These are phyloP conservation scores for Lophura nycthemera DNA, from an alignment of 2,113 vertebrate genomes.

Conservation along the genomic window DNA sequence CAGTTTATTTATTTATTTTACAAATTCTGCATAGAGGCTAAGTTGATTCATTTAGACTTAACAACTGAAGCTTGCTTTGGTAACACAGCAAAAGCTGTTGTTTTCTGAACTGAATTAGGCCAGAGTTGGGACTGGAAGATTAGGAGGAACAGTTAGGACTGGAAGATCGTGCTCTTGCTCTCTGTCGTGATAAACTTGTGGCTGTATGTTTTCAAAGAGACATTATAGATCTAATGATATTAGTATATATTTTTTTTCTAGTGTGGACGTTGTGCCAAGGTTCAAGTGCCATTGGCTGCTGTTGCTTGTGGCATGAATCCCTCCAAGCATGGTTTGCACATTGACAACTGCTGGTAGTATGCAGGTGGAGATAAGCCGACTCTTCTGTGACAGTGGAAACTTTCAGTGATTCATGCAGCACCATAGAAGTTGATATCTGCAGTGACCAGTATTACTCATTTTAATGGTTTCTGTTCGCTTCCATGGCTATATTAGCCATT, in stretches of 20 bases:
- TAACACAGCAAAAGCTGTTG: not conserved
- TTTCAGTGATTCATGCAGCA: not conserved
- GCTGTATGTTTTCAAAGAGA: not conserved
- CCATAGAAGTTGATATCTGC: not conserved
- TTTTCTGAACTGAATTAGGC: not conserved
- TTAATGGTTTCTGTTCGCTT: not conserved
- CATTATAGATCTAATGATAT: not conserved
- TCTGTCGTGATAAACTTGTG: not conserved
- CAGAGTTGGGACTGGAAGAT: not conserved
- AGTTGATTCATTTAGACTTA: not conserved
- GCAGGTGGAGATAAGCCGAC: not conserved
- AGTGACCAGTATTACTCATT: not conserved
- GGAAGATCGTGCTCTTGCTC: not conserved
- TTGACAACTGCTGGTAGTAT: not conserved
- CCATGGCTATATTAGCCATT: not conserved
- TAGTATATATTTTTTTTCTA: not conserved
- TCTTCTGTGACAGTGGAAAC: conserved; percentile 9
- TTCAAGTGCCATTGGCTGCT: not conserved
- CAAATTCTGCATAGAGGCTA: not conserved
- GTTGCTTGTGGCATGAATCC: not conserved
- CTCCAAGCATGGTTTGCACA: not conserved
- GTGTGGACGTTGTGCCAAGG: fast-evolving
- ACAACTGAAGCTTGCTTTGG: not conserved
- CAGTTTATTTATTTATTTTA: not conserved
- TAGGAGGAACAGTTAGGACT: not conserved